Evolutionary conservation across 2,113 vertebrate species (phyloP).

Genomic region (Dermatemys mawii): DNA sequence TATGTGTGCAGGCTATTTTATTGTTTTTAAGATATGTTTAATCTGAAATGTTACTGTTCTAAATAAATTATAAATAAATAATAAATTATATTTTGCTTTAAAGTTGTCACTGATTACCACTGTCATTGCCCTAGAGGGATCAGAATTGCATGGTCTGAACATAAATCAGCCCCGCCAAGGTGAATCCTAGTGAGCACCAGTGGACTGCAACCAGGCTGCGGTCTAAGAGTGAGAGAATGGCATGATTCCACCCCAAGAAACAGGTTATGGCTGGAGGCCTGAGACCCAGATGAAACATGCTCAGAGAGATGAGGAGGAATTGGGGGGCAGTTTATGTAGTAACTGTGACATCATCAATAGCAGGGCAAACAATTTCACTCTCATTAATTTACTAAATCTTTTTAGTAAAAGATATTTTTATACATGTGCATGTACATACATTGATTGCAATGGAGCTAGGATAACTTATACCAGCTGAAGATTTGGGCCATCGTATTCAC

Average conservation of each 20-base stretch:
- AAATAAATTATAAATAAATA: not conserved
- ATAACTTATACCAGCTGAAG: not conserved
- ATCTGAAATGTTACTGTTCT: not conserved
- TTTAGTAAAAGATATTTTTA: not conserved
- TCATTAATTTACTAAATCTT: not conserved
- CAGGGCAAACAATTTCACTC: not conserved
- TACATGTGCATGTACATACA: not conserved
- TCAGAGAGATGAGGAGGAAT: not conserved
- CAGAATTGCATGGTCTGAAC: not conserved
- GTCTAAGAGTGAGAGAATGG: not conserved
- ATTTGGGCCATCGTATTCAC: not conserved
- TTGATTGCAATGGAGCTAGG: not conserved
- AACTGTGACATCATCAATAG: not conserved
- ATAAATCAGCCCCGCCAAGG: not conserved
- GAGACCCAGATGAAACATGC: not conserved
- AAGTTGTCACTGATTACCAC: not conserved
- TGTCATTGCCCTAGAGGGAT: not conserved
- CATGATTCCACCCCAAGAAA: not conserved
- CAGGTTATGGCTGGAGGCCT: not conserved
- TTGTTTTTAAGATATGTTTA: not conserved
- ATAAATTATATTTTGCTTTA: not conserved
- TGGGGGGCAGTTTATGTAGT: not conserved
- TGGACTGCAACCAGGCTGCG: not conserved
- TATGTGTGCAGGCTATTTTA: not conserved
- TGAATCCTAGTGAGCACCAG: not conserved